Conservation (phyloP, 2,797 vertebrate genomes). For the Enteromius afrohamiltoni region DNA sequence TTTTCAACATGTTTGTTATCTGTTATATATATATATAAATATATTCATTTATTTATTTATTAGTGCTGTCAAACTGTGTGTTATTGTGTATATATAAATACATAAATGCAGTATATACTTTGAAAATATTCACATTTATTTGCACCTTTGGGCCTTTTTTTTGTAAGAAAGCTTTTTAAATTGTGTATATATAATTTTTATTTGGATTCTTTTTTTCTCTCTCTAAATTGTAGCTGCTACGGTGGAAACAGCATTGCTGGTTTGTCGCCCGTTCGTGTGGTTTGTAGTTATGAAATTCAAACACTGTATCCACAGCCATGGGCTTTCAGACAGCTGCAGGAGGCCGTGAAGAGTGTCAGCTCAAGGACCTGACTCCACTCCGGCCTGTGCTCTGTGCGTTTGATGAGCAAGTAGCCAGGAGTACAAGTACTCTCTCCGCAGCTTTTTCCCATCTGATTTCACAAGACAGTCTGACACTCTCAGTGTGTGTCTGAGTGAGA, state of each 20-base stretch:
- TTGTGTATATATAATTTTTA: not conserved
- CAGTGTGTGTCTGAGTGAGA: conserved; percentile 36
- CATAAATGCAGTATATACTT: too few species aligned
- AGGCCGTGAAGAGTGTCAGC: conserved; percentile 70
- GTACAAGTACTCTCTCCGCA: conserved; percentile 75
- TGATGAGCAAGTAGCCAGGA: conserved; percentile 78
- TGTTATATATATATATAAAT: too few species aligned
- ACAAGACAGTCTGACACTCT: conserved; percentile 57
- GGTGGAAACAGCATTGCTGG: not conserved
- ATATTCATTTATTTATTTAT: too few species aligned
- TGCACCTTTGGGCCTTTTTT: too few species aligned
- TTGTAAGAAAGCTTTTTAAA: not conserved
- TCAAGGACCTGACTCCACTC: conserved; percentile 74
- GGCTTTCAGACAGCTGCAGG: conserved; percentile 66
- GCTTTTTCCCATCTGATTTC: conserved; percentile 70
- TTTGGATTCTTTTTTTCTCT: not conserved
- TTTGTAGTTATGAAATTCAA: conserved; percentile 38
- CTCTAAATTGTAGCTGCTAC: conserved; percentile 10
- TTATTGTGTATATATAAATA: too few species aligned
- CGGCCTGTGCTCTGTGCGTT: conserved; percentile 74
- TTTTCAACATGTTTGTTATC: too few species aligned
- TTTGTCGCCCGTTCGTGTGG: conserved; percentile 15
- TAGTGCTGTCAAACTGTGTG: too few species aligned
- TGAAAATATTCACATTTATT: too few species aligned
- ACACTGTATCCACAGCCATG: conserved; percentile 45